phyloP scores from a whole-genome alignment of 2,888 invertebrate species.

The Phyto melanocephala region DNA sequence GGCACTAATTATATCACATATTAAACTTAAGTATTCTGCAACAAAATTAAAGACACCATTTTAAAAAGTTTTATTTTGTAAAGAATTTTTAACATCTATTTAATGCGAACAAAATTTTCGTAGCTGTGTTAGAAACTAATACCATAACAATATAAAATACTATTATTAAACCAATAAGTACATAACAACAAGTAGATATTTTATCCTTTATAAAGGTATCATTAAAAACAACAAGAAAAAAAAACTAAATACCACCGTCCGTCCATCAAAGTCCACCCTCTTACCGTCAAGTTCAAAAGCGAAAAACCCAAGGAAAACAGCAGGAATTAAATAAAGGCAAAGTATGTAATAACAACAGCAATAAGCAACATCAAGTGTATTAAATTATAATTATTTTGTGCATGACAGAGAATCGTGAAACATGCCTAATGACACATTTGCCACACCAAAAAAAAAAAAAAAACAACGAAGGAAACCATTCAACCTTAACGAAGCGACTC shows the following conservation, averaged over 20 bases:
- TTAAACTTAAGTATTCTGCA: no score
- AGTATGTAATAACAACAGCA: constrained; percentile 14
- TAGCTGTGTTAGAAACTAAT: neutral
- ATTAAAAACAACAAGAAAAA: constrained; percentile 14
- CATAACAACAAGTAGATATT: constrained; percentile 40
- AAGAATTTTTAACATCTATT: neutral
- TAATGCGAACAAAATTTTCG: neutral
- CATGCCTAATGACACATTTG: constrained; percentile 77
- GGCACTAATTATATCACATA: no score
- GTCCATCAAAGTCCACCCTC: neutral
- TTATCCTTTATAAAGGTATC: constrained; percentile 26
- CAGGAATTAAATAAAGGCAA: constrained; percentile 35
- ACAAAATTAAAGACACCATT: neutral
- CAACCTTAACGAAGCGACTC: constrained; percentile 43
- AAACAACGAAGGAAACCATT: constrained; percentile 46
- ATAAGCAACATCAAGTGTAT: constrained; percentile 71
- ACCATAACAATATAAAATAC: neutral
- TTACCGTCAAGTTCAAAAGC: neutral
- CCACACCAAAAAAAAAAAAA: constrained; percentile 67
- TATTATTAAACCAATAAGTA: neutral
- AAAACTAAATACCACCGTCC: neutral
- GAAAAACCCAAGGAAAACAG: neutral
- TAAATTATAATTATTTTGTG: constrained; percentile 77
- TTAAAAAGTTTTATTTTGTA: neutral
- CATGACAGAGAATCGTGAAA: constrained; percentile 75